Evolutionary conservation across 2,113 vertebrate genomes (phyloP), one percentile per base, ranked within the genome.

Genomic region (Chelonoidis abingdonii): DNA sequence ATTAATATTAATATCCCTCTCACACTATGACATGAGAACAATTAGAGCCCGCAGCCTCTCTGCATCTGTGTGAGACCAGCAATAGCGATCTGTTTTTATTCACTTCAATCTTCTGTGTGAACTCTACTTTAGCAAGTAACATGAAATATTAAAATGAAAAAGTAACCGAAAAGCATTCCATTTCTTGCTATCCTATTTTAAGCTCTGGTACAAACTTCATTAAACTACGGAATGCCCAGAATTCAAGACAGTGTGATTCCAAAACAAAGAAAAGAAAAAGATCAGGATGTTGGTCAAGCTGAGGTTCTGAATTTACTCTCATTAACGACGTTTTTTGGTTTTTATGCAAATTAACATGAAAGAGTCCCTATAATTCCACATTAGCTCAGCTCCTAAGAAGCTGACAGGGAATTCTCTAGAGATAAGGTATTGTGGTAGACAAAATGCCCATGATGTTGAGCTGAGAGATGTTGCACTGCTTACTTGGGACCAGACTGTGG

Each of bases 261-360:
- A 54, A 80, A 80, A 59, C 17, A 65, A 59, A 25, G 54, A 31
- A 0, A 4, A 69, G 85, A 86, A 10, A 44, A 86, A 91, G 38
- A 79, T 78, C 47, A 84, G 47, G 1, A 5, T 2, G 0, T 83
- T 59, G 6, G 2, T 86, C 11, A 11, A 52, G 5, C 69, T 79
- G 57, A 89, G 6, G 6, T 93, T 75, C 84, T 85, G 38, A 21
- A 92, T 21, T 83, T 78, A 38, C 62, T 89, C 38, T 91, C 3
- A 76, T 22, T 76, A 27, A 82, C 11, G 24, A 5, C 2, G 10
- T 86, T 89, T 89, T 85, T 10, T 41, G 4, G 0, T 50, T 88
- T 78, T 52, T 10, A 29, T 93, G 94, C 83, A 93, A 93, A 94
- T 91, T 57, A 59, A 54, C 31, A 56, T 89, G 53, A 93, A 86